Base-by-base conservation (phyloP, 2,797 vertebrate genomes). In the Crocidura indochinensis region DNA sequence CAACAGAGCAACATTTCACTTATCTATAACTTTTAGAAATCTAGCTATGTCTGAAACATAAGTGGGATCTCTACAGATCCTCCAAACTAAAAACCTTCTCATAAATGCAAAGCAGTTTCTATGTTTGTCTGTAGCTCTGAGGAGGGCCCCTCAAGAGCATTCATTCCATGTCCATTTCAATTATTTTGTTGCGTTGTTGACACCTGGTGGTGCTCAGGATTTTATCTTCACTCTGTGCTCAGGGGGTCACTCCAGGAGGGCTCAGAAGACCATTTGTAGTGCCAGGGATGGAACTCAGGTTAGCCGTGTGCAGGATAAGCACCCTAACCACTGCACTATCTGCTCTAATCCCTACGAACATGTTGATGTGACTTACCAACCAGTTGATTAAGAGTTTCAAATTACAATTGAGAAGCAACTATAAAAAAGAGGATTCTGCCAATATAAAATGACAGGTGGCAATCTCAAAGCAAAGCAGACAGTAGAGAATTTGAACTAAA, bases 21-120 rank as follows among this genome's bases (percentile, higher is more conserved):
- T 87, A 68, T 53, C 87, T 76, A 6, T 26, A 74, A 56, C 5
- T 71, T 84, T 81, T 80, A 31, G 46, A 5, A 15, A 49, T 53
- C 24, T 10, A 51, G 27, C 38, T 38, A 38, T 84, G 62, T 85
- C 74, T 91, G 82, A 87, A 87, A 78, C 26, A 79, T 24, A 94
- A 26, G 20, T 79, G 53, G 31, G 53, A 82, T 49, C 49, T 46
- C 81, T 8, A 46, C 10, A 67, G 64, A 91, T 38, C 38, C 38
- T 38, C 38, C 38, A 38, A 38, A 38, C 38, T 38, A 38, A 38
- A 38, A 38, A 38, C 38, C 38, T 38, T 5, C 38, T 38, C 38
- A 38, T 38, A 38, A 38, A 38, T 38, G 38, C 38, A 38, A 38
- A 38, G 38, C 38, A 38, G 2, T 38, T 38, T 38, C 38, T 38